phyloP scores from a whole-genome alignment of 2,113 vertebrate species.

The Choloepus hoffmanni region DNA sequence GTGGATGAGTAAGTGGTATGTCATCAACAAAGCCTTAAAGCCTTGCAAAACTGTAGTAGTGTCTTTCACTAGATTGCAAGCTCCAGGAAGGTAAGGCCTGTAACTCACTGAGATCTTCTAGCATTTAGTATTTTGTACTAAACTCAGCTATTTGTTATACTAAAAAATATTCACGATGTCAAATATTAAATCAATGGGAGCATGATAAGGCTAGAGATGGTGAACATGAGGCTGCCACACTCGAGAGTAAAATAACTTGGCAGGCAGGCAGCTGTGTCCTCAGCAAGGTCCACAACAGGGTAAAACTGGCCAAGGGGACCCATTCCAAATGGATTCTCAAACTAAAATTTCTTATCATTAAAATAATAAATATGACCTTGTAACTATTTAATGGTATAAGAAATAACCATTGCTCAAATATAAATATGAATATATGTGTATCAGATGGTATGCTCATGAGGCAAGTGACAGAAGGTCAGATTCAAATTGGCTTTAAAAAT shows the following conservation, averaged over 20 bases:
- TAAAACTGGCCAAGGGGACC: fast-evolving
- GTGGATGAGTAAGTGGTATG: neutral
- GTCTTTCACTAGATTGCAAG: neutral
- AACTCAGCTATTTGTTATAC: neutral
- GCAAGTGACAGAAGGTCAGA: neutral
- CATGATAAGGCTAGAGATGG: neutral
- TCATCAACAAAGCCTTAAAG: neutral
- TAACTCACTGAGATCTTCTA: neutral
- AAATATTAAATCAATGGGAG: neutral
- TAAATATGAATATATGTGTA: neutral
- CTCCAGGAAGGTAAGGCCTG: neutral
- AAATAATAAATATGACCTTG: neutral
- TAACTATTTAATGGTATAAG: neutral
- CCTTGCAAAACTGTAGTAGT: neutral
- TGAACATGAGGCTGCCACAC: neutral
- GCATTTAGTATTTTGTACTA: neutral
- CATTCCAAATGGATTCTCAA: neutral
- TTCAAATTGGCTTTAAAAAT: neutral
- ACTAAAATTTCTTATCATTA: neutral
- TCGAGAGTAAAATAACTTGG: neutral
- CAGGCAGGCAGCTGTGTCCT: neutral
- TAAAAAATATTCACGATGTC: neutral
- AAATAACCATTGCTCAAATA: neutral
- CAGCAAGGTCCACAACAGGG: fast-evolving
- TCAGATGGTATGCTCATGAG: neutral